Evolutionary conservation across 2,113 vertebrate species (phyloP).

Genomic region (Empidonax traillii): DNA sequence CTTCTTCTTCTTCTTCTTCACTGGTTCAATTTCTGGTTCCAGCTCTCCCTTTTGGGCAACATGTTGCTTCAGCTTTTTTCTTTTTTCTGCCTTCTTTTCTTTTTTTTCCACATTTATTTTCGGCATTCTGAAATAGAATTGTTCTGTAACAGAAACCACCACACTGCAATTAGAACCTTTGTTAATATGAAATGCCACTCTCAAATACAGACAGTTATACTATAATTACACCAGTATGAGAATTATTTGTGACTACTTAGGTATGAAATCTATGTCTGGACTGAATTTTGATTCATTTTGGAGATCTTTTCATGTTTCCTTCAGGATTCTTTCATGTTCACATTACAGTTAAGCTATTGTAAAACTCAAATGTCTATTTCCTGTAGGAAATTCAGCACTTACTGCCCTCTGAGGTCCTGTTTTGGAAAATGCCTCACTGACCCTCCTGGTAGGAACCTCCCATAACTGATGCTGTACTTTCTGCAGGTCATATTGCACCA

Average conservation of each 20-base stretch:
- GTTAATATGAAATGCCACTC: not conserved
- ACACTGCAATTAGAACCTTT: not conserved
- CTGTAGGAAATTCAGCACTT: not conserved
- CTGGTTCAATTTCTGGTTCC: not conserved
- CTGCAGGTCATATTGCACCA: not conserved
- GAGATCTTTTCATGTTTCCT: not conserved
- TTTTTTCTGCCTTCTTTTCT: slow-evolving; percentile 8
- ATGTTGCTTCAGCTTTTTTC: slow-evolving; percentile 5
- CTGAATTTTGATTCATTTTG: not conserved
- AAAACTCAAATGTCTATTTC: not conserved
- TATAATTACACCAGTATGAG: accelerated
- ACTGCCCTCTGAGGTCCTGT: not conserved
- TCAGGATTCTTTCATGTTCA: not conserved
- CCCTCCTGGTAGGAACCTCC: not conserved
- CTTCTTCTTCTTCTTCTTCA: not conserved
- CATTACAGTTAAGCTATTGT: not conserved
- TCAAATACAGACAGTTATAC: accelerated
- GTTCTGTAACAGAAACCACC: not conserved
- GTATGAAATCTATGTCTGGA: not conserved
- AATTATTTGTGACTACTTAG: not conserved
- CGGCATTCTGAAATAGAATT: slow-evolving; percentile 17
- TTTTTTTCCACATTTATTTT: slow-evolving; percentile 16
- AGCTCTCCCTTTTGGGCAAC: not conserved
- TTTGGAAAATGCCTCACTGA: not conserved
- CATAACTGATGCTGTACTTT: not conserved